phyloP scores from a whole-genome alignment of 2,888 invertebrate genomes.

The Stictocephala bisonia region DNA sequence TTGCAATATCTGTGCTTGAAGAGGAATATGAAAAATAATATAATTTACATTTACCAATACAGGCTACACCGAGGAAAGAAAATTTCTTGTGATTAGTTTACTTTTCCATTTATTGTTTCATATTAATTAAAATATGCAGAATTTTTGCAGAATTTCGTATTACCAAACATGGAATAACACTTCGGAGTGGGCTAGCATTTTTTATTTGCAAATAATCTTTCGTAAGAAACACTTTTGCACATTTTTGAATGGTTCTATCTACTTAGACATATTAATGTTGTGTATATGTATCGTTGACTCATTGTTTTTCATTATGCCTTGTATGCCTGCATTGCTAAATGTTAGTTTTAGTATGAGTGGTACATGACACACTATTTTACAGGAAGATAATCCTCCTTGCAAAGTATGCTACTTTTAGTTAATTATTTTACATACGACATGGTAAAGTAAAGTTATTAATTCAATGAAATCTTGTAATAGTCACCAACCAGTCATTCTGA shows the following conservation, averaged over 20 bases:
- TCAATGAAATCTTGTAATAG: too few species aligned
- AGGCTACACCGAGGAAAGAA: too few species aligned
- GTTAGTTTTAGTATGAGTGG: slow-evolving; percentile 33
- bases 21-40: neutral
- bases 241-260: slow-evolving; percentile 28
- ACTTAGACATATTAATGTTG: slow-evolving; percentile 33
- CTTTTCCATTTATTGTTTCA: too few species aligned
- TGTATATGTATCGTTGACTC: slow-evolving; percentile 31
- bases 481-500: too few species aligned
- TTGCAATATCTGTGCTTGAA: slow-evolving; percentile 32
- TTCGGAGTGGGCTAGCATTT: neutral
- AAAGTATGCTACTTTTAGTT: too few species aligned
- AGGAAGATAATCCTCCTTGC: too few species aligned
- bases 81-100: too few species aligned
- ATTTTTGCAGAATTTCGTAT: neutral
- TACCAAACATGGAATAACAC: neutral
- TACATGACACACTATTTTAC: too few species aligned
- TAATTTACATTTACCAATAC: slow-evolving; percentile 40
- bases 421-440: too few species aligned
- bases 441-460: too few species aligned
- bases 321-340: slow-evolving; percentile 44
- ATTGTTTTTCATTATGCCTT: slow-evolving; percentile 36
- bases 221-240: slow-evolving; percentile 26
- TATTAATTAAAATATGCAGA: too few species aligned
- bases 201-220: too few species aligned